Evolutionary conservation across 2,113 vertebrate species (phyloP), one percentile per base, ranked within the genome.

Genomic region (Oncorhynchus nerka): DNA sequence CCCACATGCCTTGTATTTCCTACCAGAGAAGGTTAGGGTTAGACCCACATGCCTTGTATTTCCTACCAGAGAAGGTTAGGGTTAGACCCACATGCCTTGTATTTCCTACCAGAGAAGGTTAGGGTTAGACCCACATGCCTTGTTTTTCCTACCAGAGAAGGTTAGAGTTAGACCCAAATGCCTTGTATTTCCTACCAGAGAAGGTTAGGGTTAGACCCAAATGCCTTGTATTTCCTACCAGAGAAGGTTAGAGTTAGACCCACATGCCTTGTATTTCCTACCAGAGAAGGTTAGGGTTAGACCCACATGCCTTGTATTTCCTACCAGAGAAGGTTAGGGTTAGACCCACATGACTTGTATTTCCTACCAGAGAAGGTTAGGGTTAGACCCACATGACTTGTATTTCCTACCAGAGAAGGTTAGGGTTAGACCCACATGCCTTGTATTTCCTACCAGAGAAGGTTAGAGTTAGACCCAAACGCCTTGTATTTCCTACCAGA

Each of bases 101-200:
- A 62, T 48, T 71, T 70, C 32, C 19, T 45, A 59, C 71, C 45
- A 65, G 28, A 75, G 66, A 55, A 39, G 22, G 72, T 78, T 72
- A 48, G 11, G 1, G 34, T 39, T 39, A 81, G 32, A 62, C 48
- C 32, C 30, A 55, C n/a, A 6, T 34, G 32, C 22, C 39, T 57
- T 22, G 71, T 65, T 57, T 34, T 69, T 68, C 32, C 22, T 45
- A 59, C 71, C 45, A 65, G 28, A 75, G 66, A 55, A 39, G 26
- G 72, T 78, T 72, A 48, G 11, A 6, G 34, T 39, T 39, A 80
- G 45, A 62, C 48, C 32, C 45, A 55, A n/a, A 6, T 28, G 32
- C 22, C 59, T 57, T 22, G 71, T 68, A 62, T 48, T 69, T 68
- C 45, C 20, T 45, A 51, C 71, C 45, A 65, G 32, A 75, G 66